Base-by-base conservation (phyloP, 2,888 invertebrate species). In the Lasioglossum figueresi region DNA sequence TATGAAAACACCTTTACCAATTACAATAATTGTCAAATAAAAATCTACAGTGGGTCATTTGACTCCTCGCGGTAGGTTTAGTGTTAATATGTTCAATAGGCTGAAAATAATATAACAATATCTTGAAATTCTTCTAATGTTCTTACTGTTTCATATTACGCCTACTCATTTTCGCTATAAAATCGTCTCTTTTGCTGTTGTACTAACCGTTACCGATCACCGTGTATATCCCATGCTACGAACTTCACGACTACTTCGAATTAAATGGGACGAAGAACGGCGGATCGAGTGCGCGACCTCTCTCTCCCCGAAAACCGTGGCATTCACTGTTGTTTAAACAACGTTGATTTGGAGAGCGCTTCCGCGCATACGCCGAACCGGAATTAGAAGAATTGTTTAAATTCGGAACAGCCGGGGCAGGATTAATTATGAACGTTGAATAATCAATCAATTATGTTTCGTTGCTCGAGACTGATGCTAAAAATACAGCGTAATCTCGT, bases 351-450 rank as follows among this genome's bases (percentile, higher is more conserved):
- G 14, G 43, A 19, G 27, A 37, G 40, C 10, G 37, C 27, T 27
- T 19, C 19, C 27, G 12, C n/a, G 45, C n/a, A 52, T 31, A 48
- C 23, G n/a, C 12, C 43, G 4, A 34, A n/a, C 6, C 4, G 5
- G 12, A 52, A 16, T 59, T 43, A 23, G 34, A 71, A 48, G 37
- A 40, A 56, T 75, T 10, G 5, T 23, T 2, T 34, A 43, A 31
- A 40, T 66, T 66, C n/a, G 37, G 31, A 19, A n/a, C 40, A 48
- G 31, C 14, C 19, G 19, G 34, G 43, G 16, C 3, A 27, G 19
- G 59, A 73, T 79, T 73, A 68, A 80, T 74, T 34, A 27, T 6
- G 66, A 68, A 34, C 34, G n/a, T 73, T 43, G 73, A 73, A 80
- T 80, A 68, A 74, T 73, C 40, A 31, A 34, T 80, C 19, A 73